phyloP scores from a whole-genome alignment of 2,113 vertebrate genomes.

The Martes martes region DNA sequence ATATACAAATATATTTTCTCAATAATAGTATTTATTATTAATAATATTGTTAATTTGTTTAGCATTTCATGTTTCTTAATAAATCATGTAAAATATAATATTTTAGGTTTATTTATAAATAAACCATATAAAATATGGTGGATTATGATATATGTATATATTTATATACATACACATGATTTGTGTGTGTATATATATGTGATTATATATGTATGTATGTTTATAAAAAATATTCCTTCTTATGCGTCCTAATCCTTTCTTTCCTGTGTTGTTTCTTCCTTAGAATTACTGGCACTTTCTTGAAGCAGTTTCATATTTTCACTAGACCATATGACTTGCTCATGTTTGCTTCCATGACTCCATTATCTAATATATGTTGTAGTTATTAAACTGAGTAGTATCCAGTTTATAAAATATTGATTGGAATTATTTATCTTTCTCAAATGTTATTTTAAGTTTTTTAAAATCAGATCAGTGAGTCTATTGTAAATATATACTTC shows the following conservation, averaged over 20 bases:
- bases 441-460: background rate
- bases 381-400: background rate
- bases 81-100: background rate
- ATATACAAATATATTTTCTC: background rate
- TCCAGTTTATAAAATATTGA: background rate
- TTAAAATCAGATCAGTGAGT: background rate
- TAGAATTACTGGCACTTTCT: background rate
- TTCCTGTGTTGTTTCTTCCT: background rate
- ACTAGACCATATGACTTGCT: background rate
- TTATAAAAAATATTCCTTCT: background rate
- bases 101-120: background rate
- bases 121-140: background rate
- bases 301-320: background rate
- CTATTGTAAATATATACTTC: background rate
- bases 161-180: background rate
- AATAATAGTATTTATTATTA: background rate
- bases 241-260: background rate
- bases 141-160: background rate
- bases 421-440: constrained; percentile 10
- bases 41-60: background rate
- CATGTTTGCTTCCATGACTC: background rate
- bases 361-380: background rate
- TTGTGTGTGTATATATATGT: background rate
- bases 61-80: background rate
- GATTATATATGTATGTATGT: background rate